Evolutionary conservation across 1,140 invertebrate species (phyloP).

Genomic region (Drosophila neocordata): DNA sequence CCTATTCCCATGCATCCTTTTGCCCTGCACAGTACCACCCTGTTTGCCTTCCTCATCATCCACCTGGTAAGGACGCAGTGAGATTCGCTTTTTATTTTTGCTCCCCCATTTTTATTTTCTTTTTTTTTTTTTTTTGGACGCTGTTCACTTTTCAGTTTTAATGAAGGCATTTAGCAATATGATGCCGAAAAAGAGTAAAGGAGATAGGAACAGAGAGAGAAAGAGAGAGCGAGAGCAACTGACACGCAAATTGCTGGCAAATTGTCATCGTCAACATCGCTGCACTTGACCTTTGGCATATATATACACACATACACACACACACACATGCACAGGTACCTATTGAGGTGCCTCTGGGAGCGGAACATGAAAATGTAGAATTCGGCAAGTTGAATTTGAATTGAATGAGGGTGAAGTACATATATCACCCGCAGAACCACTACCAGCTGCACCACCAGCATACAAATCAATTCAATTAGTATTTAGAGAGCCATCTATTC

Average conservation of each 20-base stretch:
- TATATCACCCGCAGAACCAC: background rate
- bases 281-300: conserved; percentile 47
- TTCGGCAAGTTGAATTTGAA: background rate
- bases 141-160: conserved; percentile 50
- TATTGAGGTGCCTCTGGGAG: background rate
- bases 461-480: conserved; percentile 12
- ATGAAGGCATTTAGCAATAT: conserved; percentile 58
- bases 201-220: too few relatives aligned
- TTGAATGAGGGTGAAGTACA: background rate
- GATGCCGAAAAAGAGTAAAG: conserved; percentile 15
- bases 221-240: conserved; percentile 3
- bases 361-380: background rate
- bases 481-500: background rate
- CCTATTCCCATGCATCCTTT: background rate
- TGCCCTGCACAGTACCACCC: too few relatives aligned
- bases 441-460: background rate
- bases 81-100: conserved; percentile 20
- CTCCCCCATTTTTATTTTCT: background rate
- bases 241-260: conserved; percentile 28
- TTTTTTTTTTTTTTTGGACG: conserved; percentile 20
- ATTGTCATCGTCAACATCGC: conserved; percentile 20
- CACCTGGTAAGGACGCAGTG: conserved; percentile 9
- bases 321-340: background rate
- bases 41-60: background rate
- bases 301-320: background rate